Percentiles rank a stretch among this genome's conserved stretches.
Conservation (phyloP, 2,888 invertebrate genomes). For the Drosophila rellima region DNA sequence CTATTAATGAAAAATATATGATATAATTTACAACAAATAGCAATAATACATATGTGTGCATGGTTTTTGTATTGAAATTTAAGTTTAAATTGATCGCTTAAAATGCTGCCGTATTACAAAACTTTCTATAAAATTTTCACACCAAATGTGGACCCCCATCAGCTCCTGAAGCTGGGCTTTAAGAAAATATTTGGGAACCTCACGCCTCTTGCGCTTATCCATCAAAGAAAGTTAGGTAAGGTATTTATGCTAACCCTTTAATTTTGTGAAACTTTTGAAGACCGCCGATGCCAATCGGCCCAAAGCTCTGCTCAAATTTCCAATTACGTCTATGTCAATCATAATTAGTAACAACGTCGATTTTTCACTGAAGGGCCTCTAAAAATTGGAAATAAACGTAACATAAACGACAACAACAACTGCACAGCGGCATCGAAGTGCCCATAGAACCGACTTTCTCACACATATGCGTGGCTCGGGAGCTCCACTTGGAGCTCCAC, state of each 20-base stretch:
- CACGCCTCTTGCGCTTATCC: constrained; percentile 71
- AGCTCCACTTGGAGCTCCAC: constrained; percentile 56
- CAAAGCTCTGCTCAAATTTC: constrained; percentile 78
- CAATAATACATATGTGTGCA: neutral
- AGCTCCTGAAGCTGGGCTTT: constrained; percentile 33
- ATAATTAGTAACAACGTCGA: constrained; percentile 84
- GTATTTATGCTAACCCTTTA: constrained; percentile 76
- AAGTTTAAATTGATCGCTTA: neutral
- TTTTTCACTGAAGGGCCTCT: constrained; percentile 79
- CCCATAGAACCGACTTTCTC: constrained; percentile 68
- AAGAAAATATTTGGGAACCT: constrained; percentile 35
- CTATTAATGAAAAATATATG: too few relatives aligned
- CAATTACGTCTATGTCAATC: constrained; percentile 84
- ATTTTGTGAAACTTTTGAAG: constrained; percentile 80
- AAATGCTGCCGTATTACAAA: constrained; percentile 31
- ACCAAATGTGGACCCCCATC: constrained; percentile 47
- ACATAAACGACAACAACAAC: constrained; percentile 56
- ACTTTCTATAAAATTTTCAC: constrained; percentile 73
- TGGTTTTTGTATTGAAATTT: neutral
- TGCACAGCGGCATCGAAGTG: constrained; percentile 20
- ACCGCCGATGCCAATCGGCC: constrained; percentile 66
- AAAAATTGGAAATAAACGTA: constrained; percentile 65
- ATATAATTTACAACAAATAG: neutral
- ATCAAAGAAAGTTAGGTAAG: constrained; percentile 75
- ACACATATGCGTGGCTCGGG: constrained; percentile 76